Percentiles rank a stretch among this genome's conserved stretches.
Evolutionary conservation across 2,113 vertebrate species (phyloP).

Genomic region (Megaceryle torquata): DNA sequence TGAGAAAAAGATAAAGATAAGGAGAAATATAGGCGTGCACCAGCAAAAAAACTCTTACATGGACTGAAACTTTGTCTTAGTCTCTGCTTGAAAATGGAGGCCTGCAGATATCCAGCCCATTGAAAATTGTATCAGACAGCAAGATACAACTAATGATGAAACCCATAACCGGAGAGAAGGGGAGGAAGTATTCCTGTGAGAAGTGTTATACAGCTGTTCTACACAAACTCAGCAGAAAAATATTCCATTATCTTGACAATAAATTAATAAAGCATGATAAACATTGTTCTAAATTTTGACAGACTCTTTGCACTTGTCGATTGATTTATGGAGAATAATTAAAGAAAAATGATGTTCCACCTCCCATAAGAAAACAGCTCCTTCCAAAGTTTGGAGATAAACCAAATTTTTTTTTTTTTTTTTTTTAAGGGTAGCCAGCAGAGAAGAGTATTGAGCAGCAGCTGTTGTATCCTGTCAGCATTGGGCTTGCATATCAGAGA

Average conservation of each 20-base stretch:
- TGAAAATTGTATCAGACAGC: background rate
- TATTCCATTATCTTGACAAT: background rate
- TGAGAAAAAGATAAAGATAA: background rate
- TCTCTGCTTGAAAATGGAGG: background rate
- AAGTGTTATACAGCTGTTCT: background rate
- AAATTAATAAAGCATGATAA: background rate
- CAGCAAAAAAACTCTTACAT: background rate
- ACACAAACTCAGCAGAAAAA: background rate
- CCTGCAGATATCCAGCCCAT: background rate
- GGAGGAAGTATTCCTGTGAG: background rate
- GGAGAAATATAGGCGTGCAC: rapidly evolving
- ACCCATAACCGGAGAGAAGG: background rate
- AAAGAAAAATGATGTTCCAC: background rate
- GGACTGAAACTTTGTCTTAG: background rate
- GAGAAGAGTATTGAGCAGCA: background rate
- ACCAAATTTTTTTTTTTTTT: background rate
- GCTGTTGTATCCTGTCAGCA: background rate
- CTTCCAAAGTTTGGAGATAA: background rate
- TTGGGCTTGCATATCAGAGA: background rate
- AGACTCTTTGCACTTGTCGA: background rate
- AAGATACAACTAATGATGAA: background rate
- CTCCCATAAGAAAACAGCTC: background rate
- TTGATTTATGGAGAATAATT: background rate
- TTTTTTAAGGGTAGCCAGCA: background rate
- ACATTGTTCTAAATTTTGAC: background rate